A percentile compares a stretch with the other conserved stretches of the same genome.
phyloP scores from a whole-genome alignment of 2,888 invertebrate genomes.

The Hydrotaea cyrtoneurina region DNA sequence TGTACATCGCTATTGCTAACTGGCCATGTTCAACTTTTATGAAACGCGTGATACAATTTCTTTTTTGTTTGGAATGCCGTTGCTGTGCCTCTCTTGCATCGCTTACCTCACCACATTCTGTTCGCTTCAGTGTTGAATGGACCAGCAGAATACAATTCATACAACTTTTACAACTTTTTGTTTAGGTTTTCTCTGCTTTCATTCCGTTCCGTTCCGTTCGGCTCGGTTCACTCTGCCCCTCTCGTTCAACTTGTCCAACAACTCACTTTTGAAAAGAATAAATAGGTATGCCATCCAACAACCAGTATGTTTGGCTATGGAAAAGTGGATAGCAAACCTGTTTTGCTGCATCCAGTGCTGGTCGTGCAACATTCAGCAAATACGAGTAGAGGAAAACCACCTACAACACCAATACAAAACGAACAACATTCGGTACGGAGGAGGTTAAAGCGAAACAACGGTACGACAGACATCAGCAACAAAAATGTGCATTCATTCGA shows the following conservation, averaged over 20 bases:
- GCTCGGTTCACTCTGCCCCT: too few species aligned
- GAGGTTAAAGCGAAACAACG: background rate
- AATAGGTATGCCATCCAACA: slow-evolving; percentile 6
- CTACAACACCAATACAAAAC: background rate
- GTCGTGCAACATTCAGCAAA: background rate
- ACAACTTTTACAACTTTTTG: slow-evolving; percentile 41
- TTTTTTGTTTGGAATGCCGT: slow-evolving; percentile 51
- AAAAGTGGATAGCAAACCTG: slow-evolving; percentile 23
- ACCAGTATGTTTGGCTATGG: background rate
- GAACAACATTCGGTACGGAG: background rate
- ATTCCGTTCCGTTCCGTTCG: background rate
- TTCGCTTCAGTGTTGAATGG: background rate
- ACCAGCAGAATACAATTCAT: slow-evolving; percentile 13
- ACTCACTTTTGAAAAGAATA: slow-evolving; percentile 14
- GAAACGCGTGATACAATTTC: slow-evolving; percentile 58
- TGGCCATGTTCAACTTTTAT: slow-evolving; percentile 56
- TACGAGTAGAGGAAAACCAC: background rate
- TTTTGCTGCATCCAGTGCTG: background rate
- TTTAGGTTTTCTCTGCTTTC: slow-evolving; percentile 2
- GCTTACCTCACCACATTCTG: background rate
- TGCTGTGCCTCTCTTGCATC: background rate
- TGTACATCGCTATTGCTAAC: background rate
- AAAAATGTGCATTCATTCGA: background rate
- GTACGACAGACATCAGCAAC: background rate
- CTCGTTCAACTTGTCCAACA: background rate